Conservation (phyloP, 2,888 invertebrate genomes). For the Drosophila kokeensis region DNA sequence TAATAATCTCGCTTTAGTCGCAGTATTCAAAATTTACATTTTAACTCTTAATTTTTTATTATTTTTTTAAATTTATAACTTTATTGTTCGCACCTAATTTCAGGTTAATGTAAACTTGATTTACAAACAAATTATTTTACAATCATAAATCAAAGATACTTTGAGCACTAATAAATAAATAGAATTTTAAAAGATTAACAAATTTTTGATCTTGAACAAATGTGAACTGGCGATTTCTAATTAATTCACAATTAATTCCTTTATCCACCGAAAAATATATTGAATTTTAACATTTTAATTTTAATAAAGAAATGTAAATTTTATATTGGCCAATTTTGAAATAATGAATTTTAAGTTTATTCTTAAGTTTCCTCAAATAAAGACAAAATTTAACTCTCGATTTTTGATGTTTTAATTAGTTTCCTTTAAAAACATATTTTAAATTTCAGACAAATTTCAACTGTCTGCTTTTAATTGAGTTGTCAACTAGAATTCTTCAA, state of each 20-base stretch:
- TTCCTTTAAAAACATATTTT: neutral
- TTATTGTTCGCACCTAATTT: conserved; percentile 5
- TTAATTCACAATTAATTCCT: neutral
- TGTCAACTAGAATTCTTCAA: neutral
- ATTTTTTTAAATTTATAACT: neutral
- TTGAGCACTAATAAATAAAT: neutral
- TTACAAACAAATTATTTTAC: neutral
- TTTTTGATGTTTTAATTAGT: neutral
- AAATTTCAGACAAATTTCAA: neutral
- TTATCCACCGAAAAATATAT: neutral
- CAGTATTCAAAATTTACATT: neutral
- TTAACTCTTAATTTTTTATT: neutral
- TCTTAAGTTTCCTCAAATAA: neutral
- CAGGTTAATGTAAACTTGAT: neutral
- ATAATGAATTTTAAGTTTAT: neutral
- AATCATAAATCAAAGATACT: neutral
- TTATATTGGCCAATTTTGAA: neutral
- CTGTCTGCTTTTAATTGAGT: neutral
- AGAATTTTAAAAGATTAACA: no score
- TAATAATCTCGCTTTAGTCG: neutral
- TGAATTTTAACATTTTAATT: neutral
- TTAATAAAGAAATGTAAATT: rapidly evolving
- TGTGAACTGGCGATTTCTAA: neutral
- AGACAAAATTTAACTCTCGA: neutral
- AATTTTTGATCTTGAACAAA: neutral